A percentile compares a stretch with the other conserved stretches of the same genome.
Conservation (phyloP, 2,797 vertebrate species). For the Sebastes taczanowskii region DNA sequence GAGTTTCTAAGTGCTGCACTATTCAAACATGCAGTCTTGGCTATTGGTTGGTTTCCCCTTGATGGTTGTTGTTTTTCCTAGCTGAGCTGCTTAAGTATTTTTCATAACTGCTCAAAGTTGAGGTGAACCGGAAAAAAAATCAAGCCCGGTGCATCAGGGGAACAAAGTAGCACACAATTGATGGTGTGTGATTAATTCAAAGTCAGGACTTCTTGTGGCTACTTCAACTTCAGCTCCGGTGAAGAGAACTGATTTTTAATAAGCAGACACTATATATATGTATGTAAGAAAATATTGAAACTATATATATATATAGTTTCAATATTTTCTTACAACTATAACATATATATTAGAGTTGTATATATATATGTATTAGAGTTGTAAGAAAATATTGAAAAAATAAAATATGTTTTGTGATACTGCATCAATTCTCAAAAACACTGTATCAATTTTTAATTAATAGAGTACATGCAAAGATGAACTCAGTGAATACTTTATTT, state of each 20-base stretch:
- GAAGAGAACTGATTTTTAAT: background rate
- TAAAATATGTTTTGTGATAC: too few relatives aligned
- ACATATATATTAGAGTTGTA: too few relatives aligned
- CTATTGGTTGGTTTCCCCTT: conserved; percentile 22
- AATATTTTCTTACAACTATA: too few relatives aligned
- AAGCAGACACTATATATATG: background rate
- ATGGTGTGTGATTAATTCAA: conserved; percentile 16
- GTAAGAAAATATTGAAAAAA: too few relatives aligned
- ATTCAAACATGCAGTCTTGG: conserved; percentile 40
- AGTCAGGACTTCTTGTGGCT: conserved; percentile 3
- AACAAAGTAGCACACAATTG: conserved; percentile 14
- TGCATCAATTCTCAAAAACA: too few relatives aligned
- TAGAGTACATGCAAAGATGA: too few relatives aligned
- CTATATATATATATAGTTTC: too few relatives aligned
- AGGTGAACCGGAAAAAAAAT: background rate
- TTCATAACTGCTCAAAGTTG: conserved; percentile 6
- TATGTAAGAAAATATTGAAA: background rate
- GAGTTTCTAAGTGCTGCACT: conserved; percentile 53
- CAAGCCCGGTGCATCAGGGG: background rate
- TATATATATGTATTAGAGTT: background rate
- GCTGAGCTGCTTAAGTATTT: conserved; percentile 12
- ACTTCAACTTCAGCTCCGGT: conserved; percentile 1
- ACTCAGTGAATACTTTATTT: too few relatives aligned
- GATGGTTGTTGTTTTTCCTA: background rate
- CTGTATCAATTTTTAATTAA: too few relatives aligned